Base-by-base conservation (phyloP, 2,888 invertebrate species). In the Spicauda simplicius region DNA sequence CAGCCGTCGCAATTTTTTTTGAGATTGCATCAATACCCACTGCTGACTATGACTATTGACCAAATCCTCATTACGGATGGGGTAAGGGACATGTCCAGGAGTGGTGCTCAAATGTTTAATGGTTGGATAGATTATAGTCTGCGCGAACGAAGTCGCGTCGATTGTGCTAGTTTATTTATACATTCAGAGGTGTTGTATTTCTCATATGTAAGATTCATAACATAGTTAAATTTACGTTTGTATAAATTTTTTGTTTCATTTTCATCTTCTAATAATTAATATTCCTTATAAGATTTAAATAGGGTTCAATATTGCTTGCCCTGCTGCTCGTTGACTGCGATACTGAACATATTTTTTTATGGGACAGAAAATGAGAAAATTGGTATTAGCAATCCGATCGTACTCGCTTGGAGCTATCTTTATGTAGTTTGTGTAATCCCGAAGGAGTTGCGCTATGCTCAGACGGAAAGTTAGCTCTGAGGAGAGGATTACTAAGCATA, bases 351-450 rank as follows among this genome's bases (percentile, higher is more conserved):
- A 45, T 45, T 45, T 25, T 2, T 45, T 45, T 45, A 45, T 45
- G 45, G 45, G 45, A n/a, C 45, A 45, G 45, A 45, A 45, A n/a
- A 45, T 45, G 45, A 45, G 45, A 45, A 45, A 45, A 45, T 45
- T 45, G 45, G 45, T 45, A 45, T 45, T 45, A 45, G n/a, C n/a
- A 45, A 45, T n/a, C n/a, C n/a, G 45, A 45, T 45, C 45, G 45
- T 10, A 45, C n/a, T 45, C n/a, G 45, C n/a, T 45, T 7, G n/a
- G 45, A 11, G 14, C n/a, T 45, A 45, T 45, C 45, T 45, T 45
- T 45, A 45, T 45, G 45, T 45, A n/a, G 45, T 45, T 45, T n/a
- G n/a, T 45, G n/a, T n/a, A n/a, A 45, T 45, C 45, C 5, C n/a
- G n/a, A 45, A n/a, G 45, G 45, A 5, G n/a, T n/a, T 45, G 45